Conservation (phyloP, 2,888 invertebrate species). For the Drosophila limbata region DNA sequence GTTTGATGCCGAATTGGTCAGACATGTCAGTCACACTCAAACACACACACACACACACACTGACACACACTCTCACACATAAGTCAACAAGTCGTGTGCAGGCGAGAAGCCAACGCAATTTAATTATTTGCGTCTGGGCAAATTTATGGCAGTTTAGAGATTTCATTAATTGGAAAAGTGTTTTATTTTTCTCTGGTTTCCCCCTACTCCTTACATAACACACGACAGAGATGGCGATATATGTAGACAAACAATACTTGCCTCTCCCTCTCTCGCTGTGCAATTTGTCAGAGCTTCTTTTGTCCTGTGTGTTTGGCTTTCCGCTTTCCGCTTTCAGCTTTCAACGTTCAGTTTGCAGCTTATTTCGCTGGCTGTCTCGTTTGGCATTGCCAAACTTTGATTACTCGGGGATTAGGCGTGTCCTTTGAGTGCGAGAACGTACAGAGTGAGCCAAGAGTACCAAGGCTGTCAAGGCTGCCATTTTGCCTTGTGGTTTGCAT, state of each 20-base stretch:
- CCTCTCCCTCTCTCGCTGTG: constrained; percentile 10
- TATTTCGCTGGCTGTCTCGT: constrained; percentile 53
- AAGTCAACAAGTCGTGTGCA: constrained; percentile 71
- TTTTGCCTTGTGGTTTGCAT: constrained; percentile 79
- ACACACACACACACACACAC: constrained; percentile 18
- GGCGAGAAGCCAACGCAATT: constrained; percentile 67
- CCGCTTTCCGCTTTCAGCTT: constrained; percentile 17
- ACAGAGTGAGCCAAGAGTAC: constrained; percentile 5
- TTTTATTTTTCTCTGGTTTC: constrained; percentile 37
- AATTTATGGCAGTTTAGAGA: constrained; percentile 84
- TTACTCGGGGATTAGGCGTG: constrained; percentile 80
- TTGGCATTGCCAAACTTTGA: constrained; percentile 81
- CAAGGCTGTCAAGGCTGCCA: constrained; percentile 51
- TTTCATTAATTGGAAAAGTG: constrained; percentile 85
- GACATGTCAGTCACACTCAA: constrained; percentile 54
- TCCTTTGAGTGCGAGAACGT: constrained; percentile 52
- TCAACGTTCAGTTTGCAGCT: constrained; percentile 24
- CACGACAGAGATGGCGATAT: neutral
- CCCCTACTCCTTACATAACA: constrained; percentile 3
- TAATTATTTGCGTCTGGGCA: constrained; percentile 77
- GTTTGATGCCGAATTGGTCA: constrained; percentile 51
- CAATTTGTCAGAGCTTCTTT: constrained; percentile 53
- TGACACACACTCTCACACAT: constrained; percentile 24
- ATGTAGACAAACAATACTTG: neutral
- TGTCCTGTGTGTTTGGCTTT: constrained; percentile 45